Conservation (phyloP, 2,888 invertebrate species). For the Caenorhabditis sp. region DNA sequence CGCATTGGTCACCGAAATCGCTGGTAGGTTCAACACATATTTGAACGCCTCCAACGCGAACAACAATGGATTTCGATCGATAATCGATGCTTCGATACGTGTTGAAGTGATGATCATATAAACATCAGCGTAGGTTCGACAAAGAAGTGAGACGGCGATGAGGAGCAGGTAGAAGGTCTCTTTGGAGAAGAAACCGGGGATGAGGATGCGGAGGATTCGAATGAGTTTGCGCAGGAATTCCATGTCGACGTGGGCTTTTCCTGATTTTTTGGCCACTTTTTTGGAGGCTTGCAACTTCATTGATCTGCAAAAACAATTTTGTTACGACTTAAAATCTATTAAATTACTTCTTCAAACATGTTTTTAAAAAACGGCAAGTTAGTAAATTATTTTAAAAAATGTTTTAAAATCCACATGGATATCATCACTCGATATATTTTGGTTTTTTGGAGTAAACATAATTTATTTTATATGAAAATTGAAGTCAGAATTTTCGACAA, state of each 20-base stretch:
- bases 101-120: conserved; percentile 97
- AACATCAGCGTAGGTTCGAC: conserved; percentile 91
- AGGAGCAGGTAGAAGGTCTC: conserved; percentile 69
- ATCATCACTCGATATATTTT: too few relatives aligned
- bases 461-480: too few relatives aligned
- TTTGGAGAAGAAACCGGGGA: conserved; percentile 57
- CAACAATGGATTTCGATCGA: conserved; percentile 82
- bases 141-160: conserved; percentile 82
- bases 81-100: conserved; percentile 90
- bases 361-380: too few relatives aligned
- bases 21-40: conserved; percentile 86
- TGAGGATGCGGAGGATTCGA: conserved; percentile 60
- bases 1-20: conserved; percentile 93
- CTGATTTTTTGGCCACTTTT: conserved; percentile 21
- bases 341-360: too few relatives aligned
- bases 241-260: conserved; percentile 51
- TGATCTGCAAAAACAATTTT: not conserved
- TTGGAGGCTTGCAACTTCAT: conserved; percentile 7
- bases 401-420: too few relatives aligned
- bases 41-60: conserved; percentile 82
- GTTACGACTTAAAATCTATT: too few relatives aligned
- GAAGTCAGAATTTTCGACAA: too few relatives aligned
- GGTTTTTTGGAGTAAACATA: too few relatives aligned
- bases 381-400: too few relatives aligned
- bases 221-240: conserved; percentile 55